Evolutionary conservation across 2,888 invertebrate species (phyloP), one percentile per base, ranked within the genome.

Genomic region (Argyresthia albistria): DNA sequence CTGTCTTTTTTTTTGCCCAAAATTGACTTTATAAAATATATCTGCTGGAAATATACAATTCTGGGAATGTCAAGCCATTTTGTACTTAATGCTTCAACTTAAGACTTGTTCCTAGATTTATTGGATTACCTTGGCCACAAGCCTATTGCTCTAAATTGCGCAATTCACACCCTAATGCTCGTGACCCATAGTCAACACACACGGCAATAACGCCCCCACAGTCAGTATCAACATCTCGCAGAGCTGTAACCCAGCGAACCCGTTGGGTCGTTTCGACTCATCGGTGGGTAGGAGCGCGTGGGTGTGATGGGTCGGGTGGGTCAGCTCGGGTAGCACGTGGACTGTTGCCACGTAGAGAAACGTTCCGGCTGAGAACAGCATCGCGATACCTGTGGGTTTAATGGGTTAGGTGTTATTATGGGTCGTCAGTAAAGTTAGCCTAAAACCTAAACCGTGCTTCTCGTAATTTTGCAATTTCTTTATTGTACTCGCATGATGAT

Each of bases 261-360:
- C 81, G 57, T 60, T 70, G 55, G 76, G 76, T 25, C 35, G 16
- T 25, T 16, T 9, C 9, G 39, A 1, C 25, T 80, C 83, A 52
- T 76, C 73, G 49, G 70, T 62, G 0, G 81, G 87, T 1, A 87
- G 69, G 0, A 87, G 63, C 0, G 79, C 59, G 64, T 82, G 86
- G 0, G 86, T 80, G 61, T 73, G 76, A 0, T 80, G 64, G 56
- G 88, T 88, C 0, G 83, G 66, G 37, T 89, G 87, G 37, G 95
- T 95, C 8, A 99, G 87, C 76, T 99, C 99, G 0, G 99, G 99
- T 50, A 99, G 76, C 0, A 99, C 98, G 76, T 99, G 99, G 0
- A 99, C 98, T 0, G 99, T 99, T 0, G 99, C 97, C 1, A 99
- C 99, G 74, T 99, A 99, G 0, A 99, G 89, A 83, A 99, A 99